phyloP scores from a whole-genome alignment of 1,140 invertebrate genomes.

The Sipha flava region DNA sequence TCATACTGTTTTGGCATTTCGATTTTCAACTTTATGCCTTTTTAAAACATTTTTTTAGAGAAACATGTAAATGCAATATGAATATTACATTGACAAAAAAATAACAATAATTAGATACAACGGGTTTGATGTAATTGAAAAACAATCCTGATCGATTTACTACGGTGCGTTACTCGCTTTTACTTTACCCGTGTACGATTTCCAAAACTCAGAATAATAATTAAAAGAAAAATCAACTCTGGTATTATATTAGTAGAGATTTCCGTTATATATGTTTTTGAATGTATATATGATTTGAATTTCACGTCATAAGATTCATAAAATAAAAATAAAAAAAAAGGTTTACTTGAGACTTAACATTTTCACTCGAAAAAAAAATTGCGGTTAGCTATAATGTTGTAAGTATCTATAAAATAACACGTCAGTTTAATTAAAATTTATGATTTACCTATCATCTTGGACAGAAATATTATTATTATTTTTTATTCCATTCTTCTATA shows the following conservation, averaged over 20 bases:
- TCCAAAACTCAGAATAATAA: neutral
- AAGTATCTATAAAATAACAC: no score
- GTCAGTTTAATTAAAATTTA: no score
- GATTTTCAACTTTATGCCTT: no score
- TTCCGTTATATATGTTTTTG: neutral
- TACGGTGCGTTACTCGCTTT: conserved; percentile 28
- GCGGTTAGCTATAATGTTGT: no score
- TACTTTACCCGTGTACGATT: conserved; percentile 19
- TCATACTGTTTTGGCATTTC: no score
- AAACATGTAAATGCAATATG: neutral
- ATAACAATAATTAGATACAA: neutral
- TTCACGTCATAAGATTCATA: neutral
- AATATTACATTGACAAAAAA: no score
- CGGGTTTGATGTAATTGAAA: neutral
- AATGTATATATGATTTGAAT: neutral
- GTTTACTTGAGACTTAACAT: neutral
- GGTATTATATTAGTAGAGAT: neutral
- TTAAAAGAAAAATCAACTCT: conserved; percentile 3
- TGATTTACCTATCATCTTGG: no score
- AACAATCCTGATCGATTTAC: conserved; percentile 4
- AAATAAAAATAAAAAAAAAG: neutral
- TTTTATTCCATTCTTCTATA: no score
- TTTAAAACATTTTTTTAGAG: no score
- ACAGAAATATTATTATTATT: no score
- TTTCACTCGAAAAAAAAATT: neutral